Evolutionary conservation across 2,113 vertebrate species (phyloP).

Genomic region (Varanus salvator): DNA sequence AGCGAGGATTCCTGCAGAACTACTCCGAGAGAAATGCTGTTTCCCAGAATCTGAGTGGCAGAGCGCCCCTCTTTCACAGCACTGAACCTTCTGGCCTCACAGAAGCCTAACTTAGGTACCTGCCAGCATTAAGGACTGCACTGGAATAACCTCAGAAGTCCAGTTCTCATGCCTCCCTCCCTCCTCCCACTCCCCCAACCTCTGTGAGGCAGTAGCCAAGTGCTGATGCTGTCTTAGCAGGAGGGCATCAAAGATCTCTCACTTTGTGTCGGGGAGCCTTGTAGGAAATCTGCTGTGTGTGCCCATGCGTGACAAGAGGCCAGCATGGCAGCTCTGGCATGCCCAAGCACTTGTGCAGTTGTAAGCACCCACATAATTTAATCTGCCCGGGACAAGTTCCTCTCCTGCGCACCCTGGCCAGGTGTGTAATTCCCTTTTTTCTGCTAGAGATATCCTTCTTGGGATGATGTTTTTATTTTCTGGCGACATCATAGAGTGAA

Average conservation of each 20-base stretch:
- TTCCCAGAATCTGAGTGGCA: background rate
- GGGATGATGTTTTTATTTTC: background rate
- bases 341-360: background rate
- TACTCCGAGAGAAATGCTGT: background rate
- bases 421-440: conserved; percentile 29
- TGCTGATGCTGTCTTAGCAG: background rate
- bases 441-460: background rate
- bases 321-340: background rate
- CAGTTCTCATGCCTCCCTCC: background rate
- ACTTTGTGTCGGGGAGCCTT: background rate
- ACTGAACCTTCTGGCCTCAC: background rate
- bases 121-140: background rate
- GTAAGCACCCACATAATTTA: conserved; percentile 21
- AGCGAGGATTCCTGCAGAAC: background rate
- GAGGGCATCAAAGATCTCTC: background rate
- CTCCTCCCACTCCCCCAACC: too few relatives aligned
- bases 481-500: conserved; percentile 10
- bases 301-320: background rate
- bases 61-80: background rate
- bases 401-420: conserved; percentile 10
- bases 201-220: background rate
- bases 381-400: conserved; percentile 13
- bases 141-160: background rate
- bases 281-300: background rate
- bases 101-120: background rate